Base-by-base conservation (phyloP, 2,888 invertebrate genomes). In the Nemoura dubitans region DNA sequence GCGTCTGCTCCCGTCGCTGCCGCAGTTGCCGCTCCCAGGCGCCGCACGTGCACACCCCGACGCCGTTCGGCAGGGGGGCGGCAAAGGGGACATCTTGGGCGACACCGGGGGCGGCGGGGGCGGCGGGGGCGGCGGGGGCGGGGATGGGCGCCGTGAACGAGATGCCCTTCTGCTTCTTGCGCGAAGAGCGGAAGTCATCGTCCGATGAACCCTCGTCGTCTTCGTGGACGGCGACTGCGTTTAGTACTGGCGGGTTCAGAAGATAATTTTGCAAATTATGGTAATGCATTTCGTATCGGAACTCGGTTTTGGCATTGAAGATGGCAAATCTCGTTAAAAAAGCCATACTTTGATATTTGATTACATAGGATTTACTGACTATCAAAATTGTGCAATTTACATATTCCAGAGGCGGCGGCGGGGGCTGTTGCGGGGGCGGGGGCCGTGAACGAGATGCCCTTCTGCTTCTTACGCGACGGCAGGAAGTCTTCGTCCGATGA, bases 401-500 rank as follows among this genome's bases (percentile, higher is more conserved):
- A n/a, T n/a, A n/a, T n/a, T n/a, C n/a, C n/a, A n/a, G n/a, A n/a
- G n/a, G n/a, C n/a, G n/a, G n/a, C n/a, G n/a, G n/a, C n/a, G n/a
- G n/a, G n/a, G n/a, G n/a, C n/a, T n/a, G n/a, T n/a, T n/a, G n/a
- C 14, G 28, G 78, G 78, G 1, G 25, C 78, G 7, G 78, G 78
- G 7, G 6, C 81, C 0, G 14, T n/a, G 30, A 6, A 81, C 14
- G 29, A 1, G 30, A 81, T n/a, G 26, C 81, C 81, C 81, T 81
- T 81, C 21, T 29, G 16, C 16, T n/a, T 28, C 81, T 81, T 81
- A 6, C 29, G 25, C n/a, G 16, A 7, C 2, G 81, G 81, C 16
- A 29, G 28, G 81, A 81, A 81, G 30, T 81, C 81, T 0, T 81
- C 81, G 81, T 81, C 81, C 10, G 28, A 28, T 2, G 81, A 81